Base-by-base conservation (phyloP, 2,888 invertebrate genomes). In the Dasysyrphus albostriatus region DNA sequence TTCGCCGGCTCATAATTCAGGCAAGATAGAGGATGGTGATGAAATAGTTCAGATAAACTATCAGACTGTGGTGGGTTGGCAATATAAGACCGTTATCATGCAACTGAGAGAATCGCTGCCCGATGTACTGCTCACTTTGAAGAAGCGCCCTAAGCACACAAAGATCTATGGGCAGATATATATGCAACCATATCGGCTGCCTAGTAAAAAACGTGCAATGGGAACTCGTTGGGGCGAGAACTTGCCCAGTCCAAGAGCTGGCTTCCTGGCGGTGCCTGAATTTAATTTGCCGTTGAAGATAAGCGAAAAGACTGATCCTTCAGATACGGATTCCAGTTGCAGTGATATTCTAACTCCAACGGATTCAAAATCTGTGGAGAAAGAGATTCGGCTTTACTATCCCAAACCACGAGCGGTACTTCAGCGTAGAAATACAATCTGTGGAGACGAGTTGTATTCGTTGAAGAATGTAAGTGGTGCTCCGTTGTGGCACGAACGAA, bases 11-110 rank as follows among this genome's bases (percentile, higher is more conserved):
- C 98, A 98, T 93, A 95, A 96, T 44, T 97, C 97, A 89, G 97
- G 97, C 3, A 97, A 97, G 93, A 96, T 99, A 90, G 98, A 98
- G 93, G 96, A 97, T 89, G 99, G 98, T 0, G 99, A 99, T 93
- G 99, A 99, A 94, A 97, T 99, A 89, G 96, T 99, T 54, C 98
- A 98, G 94, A 97, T 95, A 34, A 95, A 95, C 91, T 95, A 95
- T 91, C 95, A 95, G 91, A 95, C 95, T 0, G 95, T 95, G 0
- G 95, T 97, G 84, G 97, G 97, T 2, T 98, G 97, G 97, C 96
- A 96, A 89, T 94, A 95, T 75, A 96, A 96, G 90, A 96, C 96
- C 88, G 95, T 97, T 34, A 93, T 96, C 89, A 94, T 95, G 84
- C 93, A 96, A 75, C 94, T 96, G 80, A 95, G 95, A 89, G 96